Conservation (phyloP, 2,797 vertebrate genomes). For the Chelon auratus region DNA sequence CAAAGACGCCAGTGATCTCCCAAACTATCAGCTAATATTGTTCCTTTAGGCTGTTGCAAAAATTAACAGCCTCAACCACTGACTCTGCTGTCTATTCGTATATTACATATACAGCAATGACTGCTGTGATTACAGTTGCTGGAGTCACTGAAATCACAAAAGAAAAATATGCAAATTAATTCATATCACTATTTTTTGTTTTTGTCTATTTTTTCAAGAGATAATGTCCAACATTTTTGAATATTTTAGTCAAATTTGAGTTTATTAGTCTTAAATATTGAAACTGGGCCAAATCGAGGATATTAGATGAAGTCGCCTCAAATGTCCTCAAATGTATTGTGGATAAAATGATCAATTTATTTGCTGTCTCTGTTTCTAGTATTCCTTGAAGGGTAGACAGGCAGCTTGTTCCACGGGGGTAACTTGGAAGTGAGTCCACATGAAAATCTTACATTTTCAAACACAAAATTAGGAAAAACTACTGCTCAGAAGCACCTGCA, state of each 20-base stretch:
- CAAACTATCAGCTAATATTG: slow-evolving; percentile 47
- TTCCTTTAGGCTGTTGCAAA: slow-evolving; percentile 46
- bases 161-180: no score
- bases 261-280: neutral
- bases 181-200: neutral
- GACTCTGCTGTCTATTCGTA: slow-evolving; percentile 25
- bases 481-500: neutral
- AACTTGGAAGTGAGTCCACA: neutral
- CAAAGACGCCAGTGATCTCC: slow-evolving; percentile 32
- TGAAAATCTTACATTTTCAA: neutral
- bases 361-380: neutral
- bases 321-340: neutral
- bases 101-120: slow-evolving; percentile 9
- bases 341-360: neutral
- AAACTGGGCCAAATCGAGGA: neutral
- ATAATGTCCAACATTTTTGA: no score
- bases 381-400: neutral
- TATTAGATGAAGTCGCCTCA: no score
- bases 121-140: slow-evolving; percentile 30
- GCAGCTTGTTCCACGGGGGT: neutral
- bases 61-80: slow-evolving; percentile 27
- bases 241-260: neutral
- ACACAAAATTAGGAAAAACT: neutral
- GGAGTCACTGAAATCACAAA: slow-evolving; percentile 7
- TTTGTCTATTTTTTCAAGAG: no score